phyloP scores from a whole-genome alignment of 2,888 invertebrate genomes.

The Trimorus sp. region DNA sequence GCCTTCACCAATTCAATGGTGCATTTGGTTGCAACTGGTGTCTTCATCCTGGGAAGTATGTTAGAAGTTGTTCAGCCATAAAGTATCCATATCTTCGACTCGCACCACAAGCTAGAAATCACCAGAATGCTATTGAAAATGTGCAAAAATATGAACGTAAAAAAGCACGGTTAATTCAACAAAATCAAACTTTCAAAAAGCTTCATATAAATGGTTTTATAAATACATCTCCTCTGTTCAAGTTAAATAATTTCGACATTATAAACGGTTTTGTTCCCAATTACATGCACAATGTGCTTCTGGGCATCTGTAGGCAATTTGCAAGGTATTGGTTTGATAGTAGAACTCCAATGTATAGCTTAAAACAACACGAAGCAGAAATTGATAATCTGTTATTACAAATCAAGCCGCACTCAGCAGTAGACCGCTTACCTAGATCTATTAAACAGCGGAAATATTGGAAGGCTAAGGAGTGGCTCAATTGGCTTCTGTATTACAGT shows the following conservation, averaged over 20 bases:
- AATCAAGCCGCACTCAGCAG: slow-evolving; percentile 5
- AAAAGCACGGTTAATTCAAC: background rate
- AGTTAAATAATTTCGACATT: slow-evolving; percentile 1
- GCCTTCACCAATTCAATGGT: slow-evolving; percentile 13
- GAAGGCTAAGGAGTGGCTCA: slow-evolving; percentile 20
- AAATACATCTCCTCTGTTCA: slow-evolving; percentile 1
- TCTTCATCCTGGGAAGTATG: slow-evolving; percentile 6
- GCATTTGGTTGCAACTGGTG: slow-evolving; percentile 7
- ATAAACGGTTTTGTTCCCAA: slow-evolving; percentile 10
- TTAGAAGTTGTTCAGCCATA: background rate
- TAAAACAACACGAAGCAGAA: background rate
- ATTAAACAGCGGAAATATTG: slow-evolving; percentile 1
- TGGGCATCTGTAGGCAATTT: slow-evolving; percentile 1
- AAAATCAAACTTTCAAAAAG: background rate
- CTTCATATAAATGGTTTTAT: slow-evolving; percentile 12
- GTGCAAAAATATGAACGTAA: background rate
- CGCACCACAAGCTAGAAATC: background rate
- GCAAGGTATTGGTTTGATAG: slow-evolving; percentile 2
- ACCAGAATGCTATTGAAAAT: background rate
- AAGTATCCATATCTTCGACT: background rate
- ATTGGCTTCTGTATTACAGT: slow-evolving; percentile 9
- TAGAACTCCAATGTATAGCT: background rate
- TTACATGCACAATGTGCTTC: slow-evolving; percentile 3
- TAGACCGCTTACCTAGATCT: background rate
- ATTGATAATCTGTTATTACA: background rate